These are phyloP conservation scores for Conops quadrifasciatus DNA, from an alignment of 2,888 invertebrate genomes.

Conservation along the genomic window DNA sequence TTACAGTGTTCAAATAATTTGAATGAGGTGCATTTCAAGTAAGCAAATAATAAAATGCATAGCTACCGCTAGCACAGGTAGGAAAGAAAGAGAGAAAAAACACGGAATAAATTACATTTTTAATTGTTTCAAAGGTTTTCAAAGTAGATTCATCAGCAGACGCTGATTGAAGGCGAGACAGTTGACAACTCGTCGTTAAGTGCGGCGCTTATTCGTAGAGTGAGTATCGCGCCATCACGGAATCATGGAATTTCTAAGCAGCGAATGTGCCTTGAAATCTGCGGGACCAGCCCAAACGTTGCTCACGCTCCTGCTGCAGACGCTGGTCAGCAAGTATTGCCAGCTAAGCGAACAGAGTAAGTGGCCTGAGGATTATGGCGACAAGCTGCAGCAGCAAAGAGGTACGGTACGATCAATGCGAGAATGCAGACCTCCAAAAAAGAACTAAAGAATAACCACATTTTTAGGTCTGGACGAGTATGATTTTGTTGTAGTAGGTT, in stretches of 20 bases:
- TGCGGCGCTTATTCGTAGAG: neutral
- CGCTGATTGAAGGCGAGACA: too few relatives aligned
- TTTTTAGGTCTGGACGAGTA: conserved; percentile 57
- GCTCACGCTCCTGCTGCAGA: conserved; percentile 70
- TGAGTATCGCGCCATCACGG: neutral
- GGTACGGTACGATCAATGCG: conserved; percentile 8
- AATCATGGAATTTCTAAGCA: conserved; percentile 58
- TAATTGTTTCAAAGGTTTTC: neutral
- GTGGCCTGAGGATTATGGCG: conserved; percentile 69
- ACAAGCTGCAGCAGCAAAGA: conserved; percentile 47
- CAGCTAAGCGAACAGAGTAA: conserved; percentile 67
- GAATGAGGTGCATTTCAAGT: too few relatives aligned
- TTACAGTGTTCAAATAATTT: too few relatives aligned
- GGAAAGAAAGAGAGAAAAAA: too few relatives aligned
- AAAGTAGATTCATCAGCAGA: neutral
- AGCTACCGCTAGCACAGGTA: too few relatives aligned
- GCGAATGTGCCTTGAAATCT: conserved; percentile 60
- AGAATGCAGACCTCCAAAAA: neutral
- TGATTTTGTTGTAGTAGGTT: conserved; percentile 71
- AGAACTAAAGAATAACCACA: neutral
- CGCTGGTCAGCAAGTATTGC: conserved; percentile 71
- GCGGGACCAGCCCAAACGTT: conserved; percentile 65
- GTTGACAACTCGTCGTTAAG: neutral
- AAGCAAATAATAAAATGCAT: too few relatives aligned
- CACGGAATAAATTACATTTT: neutral